Conservation (phyloP, 2,797 vertebrate species). For the Ctenopoma multispine region DNA sequence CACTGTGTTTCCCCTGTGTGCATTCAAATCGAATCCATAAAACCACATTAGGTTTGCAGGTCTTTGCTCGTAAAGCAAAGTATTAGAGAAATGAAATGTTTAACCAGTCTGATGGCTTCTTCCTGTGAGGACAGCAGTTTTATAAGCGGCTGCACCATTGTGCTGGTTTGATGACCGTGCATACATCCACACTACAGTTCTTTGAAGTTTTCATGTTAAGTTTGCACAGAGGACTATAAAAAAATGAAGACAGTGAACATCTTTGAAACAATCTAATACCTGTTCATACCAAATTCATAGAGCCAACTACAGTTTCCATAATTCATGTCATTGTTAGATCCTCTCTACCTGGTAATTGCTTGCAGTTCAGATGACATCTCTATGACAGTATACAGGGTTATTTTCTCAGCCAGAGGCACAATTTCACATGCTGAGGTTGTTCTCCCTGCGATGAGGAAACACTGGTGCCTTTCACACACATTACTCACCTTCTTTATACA, state of each 20-base stretch:
- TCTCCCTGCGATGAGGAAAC: neutral
- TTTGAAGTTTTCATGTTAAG: too few relatives aligned
- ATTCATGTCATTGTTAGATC: neutral
- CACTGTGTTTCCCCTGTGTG: too few relatives aligned
- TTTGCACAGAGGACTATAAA: too few relatives aligned
- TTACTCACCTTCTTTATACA: too few relatives aligned
- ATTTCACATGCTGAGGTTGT: neutral
- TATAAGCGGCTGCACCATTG: too few relatives aligned
- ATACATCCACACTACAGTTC: too few relatives aligned
- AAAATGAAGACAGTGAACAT: too few relatives aligned
- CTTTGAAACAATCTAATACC: too few relatives aligned
- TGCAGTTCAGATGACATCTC: neutral
- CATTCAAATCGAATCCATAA: too few relatives aligned
- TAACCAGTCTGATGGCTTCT: neutral
- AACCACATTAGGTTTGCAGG: neutral
- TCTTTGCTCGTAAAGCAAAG: neutral
- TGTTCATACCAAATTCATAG: too few relatives aligned
- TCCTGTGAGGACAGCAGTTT: neutral
- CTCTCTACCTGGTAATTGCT: neutral
- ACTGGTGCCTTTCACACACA: neutral
- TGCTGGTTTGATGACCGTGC: too few relatives aligned
- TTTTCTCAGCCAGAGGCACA: neutral
- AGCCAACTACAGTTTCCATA: neutral
- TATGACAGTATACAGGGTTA: neutral
- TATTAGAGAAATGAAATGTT: neutral